phyloP scores from a whole-genome alignment of 2,797 vertebrate species.

The Coendou prehensilis region DNA sequence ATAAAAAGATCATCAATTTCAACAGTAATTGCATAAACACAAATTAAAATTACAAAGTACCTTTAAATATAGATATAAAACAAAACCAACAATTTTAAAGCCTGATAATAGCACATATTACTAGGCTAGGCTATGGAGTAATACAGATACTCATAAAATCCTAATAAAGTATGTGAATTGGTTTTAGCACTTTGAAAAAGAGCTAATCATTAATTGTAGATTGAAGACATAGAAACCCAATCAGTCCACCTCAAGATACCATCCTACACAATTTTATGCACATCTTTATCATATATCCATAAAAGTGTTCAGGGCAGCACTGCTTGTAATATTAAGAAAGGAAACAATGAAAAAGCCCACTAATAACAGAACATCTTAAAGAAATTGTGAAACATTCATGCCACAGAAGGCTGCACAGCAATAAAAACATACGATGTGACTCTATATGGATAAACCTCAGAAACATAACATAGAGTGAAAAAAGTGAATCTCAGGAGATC shows the following conservation, averaged over 20 bases:
- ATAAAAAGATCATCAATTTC: neutral
- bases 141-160: neutral
- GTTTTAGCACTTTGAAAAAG: neutral
- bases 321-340: slow-evolving; percentile 7
- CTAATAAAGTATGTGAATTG: neutral
- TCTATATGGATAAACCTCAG: slow-evolving; percentile 25
- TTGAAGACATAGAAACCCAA: neutral
- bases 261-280: neutral
- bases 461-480: slow-evolving; percentile 15
- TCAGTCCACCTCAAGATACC: neutral
- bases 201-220: neutral
- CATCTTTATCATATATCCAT: neutral
- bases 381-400: slow-evolving; percentile 6
- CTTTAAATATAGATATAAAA: neutral
- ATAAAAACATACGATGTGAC: neutral
- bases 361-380: slow-evolving; percentile 33
- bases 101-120: neutral
- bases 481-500: slow-evolving; percentile 38
- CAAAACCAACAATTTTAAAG: neutral
- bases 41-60: slow-evolving; percentile 29
- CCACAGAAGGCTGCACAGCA: neutral
- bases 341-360: neutral
- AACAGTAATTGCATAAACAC: slow-evolving; percentile 16
- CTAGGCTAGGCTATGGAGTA: neutral
- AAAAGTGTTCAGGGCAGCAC: neutral